Evolutionary conservation across 30 jellyfish, hydroid and myxozoan species (phyloP), one percentile per base, ranked within the genome.

Genomic region (Chironex yamaguchii): DNA sequence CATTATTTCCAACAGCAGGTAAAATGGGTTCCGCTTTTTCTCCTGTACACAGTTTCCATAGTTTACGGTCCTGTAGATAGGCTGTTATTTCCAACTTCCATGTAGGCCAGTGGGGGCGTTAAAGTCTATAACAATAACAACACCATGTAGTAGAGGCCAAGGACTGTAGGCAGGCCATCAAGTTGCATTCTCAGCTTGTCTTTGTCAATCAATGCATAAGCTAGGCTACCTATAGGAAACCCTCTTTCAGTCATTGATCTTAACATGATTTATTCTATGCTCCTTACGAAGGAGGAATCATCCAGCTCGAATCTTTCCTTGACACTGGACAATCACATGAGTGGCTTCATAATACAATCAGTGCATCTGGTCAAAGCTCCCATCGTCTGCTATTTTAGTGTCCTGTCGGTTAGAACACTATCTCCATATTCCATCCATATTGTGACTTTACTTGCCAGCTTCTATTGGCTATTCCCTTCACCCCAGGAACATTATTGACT

Each of bases 91-190:
- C n/a, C n/a, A n/a, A n/a, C n/a, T n/a, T n/a, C n/a, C n/a, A n/a
- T n/a, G n/a, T n/a, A n/a, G n/a, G n/a, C n/a, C n/a, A n/a, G n/a
- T n/a, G n/a, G n/a, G n/a, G n/a, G n/a, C n/a, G n/a, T n/a, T n/a
- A n/a, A n/a, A n/a, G n/a, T n/a, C n/a, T n/a, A n/a, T n/a, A n/a
- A n/a, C n/a, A n/a, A n/a, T n/a, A n/a, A n/a, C n/a, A n/a, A n/a
- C n/a, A n/a, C 52, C 1, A 31, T 20, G 77, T 48, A 65, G 77
- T 64, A 81, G 76, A 65, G 85, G 52, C 85, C 85, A 48, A 81
- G 85, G 85, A 65, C 52, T 49, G 92, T 81, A 29, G 92, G 92
- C 78, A 67, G 70, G 42, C 52, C 92, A 81, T 81, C 92, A 35
- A 64, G 65, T 67, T 81, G 76, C 76, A 53, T 50, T 76, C 66